phyloP scores from a whole-genome alignment of 2,888 invertebrate genomes.

The Oscheius sp. region DNA sequence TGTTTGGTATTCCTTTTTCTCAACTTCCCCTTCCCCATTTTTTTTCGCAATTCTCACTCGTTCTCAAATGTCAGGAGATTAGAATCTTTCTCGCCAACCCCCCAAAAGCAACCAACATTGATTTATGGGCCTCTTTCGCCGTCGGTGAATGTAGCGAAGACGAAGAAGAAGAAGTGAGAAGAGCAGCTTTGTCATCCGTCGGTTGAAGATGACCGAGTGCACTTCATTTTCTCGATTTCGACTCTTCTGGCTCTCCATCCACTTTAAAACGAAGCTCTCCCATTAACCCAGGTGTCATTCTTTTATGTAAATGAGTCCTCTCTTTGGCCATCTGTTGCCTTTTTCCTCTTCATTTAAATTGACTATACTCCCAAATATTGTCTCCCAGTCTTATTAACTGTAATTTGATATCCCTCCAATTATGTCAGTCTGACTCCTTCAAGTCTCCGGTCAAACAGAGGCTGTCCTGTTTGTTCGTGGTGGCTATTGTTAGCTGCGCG shows the following conservation, averaged over 20 bases:
- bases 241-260: background rate
- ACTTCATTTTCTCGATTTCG: background rate
- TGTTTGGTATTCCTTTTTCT: no score
- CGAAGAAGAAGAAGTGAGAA: background rate
- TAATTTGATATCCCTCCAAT: no score
- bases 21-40: background rate
- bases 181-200: background rate
- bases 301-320: slow-evolving; percentile 12
- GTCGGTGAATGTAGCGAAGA: background rate
- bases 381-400: no score
- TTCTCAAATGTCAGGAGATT: slow-evolving; percentile 25
- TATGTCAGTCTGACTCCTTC: no score
- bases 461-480: no score
- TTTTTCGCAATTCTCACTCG: slow-evolving; percentile 3
- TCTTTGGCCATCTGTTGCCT: background rate
- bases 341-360: background rate
- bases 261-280: background rate
- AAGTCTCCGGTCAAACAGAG: no score
- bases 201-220: no score
- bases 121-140: slow-evolving; percentile 27
- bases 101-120: slow-evolving; percentile 24
- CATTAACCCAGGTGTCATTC: background rate
- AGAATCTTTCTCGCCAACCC: slow-evolving; percentile 13
- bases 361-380: no score
- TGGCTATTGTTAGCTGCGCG: no score